These are phyloP conservation scores for Emmelina monodactyla DNA, from an alignment of 2,888 invertebrate species.

Conservation along the genomic window DNA sequence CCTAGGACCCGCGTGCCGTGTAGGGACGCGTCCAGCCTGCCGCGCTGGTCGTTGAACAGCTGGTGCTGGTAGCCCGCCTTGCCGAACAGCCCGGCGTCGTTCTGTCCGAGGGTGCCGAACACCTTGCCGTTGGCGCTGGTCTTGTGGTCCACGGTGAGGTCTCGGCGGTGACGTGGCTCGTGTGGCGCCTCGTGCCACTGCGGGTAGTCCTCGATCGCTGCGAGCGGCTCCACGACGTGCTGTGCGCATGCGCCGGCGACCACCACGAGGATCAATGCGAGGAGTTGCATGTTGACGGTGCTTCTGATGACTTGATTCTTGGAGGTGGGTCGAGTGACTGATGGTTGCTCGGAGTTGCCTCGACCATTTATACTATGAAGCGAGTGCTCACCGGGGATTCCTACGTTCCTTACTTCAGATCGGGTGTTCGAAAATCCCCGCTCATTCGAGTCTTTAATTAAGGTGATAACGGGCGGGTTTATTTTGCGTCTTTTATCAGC, in stretches of 20 bases:
- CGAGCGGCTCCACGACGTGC: not conserved
- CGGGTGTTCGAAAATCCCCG: too few species aligned
- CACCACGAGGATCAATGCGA: not conserved
- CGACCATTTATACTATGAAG: too few species aligned
- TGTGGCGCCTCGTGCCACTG: conserved; percentile 2
- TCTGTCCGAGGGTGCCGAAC: conserved; percentile 33
- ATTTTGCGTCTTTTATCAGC: too few species aligned
- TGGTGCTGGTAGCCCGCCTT: conserved; percentile 37
- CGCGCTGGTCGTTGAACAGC: conserved; percentile 38
- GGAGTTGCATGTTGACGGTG: too few species aligned
- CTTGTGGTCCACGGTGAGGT: conserved; percentile 21
- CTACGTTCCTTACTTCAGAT: too few species aligned
- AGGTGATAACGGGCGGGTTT: too few species aligned
- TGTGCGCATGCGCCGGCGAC: not conserved
- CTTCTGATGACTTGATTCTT: too few species aligned
- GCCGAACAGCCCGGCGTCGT: conserved; percentile 31
- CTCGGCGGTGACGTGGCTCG: conserved; percentile 19
- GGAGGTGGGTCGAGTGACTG: too few species aligned
- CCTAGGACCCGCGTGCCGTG: conserved; percentile 35
- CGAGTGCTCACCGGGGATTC: too few species aligned
- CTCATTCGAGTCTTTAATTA: too few species aligned
- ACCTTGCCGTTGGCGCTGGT: conserved; percentile 24
- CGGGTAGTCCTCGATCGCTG: conserved; percentile 1
- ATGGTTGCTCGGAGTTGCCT: too few species aligned
- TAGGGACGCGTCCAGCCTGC: conserved; percentile 27